A percentile compares a stretch with the other conserved stretches of the same genome.
phyloP scores from a whole-genome alignment of 1,140 invertebrate genomes.

The Apocrypta bakeri region DNA sequence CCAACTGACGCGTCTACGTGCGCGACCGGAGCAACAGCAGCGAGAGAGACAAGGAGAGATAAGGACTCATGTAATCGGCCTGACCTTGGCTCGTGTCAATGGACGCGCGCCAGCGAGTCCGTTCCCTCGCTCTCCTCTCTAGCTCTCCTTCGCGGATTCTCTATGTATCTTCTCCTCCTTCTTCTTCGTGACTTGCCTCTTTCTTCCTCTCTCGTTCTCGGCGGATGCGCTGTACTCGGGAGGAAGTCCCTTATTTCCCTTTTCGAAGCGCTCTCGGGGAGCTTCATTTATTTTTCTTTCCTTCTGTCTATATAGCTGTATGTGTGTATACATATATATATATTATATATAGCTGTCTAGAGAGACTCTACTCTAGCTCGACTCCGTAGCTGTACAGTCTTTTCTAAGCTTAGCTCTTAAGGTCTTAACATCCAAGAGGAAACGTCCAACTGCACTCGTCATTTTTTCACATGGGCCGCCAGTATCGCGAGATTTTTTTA shows the following conservation, averaged over 20 bases:
- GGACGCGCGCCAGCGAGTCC: conserved; percentile 43
- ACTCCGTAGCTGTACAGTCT: too few relatives aligned
- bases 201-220: background rate
- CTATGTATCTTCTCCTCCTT: background rate
- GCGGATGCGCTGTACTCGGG: conserved; percentile 2
- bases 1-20: background rate
- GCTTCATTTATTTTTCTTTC: background rate
- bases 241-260: conserved; percentile 39
- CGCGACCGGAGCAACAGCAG: background rate
- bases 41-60: conserved; percentile 9
- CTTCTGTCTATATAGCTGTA: background rate
- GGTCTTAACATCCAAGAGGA: background rate
- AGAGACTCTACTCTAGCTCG: too few relatives aligned
- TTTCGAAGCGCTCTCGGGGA: background rate
- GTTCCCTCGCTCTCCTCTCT: conserved; percentile 6
- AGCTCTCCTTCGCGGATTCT: conserved; percentile 14
- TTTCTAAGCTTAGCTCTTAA: too few relatives aligned
- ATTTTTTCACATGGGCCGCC: too few relatives aligned
- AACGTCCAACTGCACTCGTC: background rate
- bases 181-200: conserved; percentile 20
- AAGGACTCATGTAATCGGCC: conserved; percentile 44
- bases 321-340: too few relatives aligned
- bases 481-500: background rate
- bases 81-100: conserved; percentile 51
- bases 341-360: too few relatives aligned